These are phyloP conservation scores for Pemphredon lugubris DNA, from an alignment of 2,888 invertebrate species.

Conservation along the genomic window DNA sequence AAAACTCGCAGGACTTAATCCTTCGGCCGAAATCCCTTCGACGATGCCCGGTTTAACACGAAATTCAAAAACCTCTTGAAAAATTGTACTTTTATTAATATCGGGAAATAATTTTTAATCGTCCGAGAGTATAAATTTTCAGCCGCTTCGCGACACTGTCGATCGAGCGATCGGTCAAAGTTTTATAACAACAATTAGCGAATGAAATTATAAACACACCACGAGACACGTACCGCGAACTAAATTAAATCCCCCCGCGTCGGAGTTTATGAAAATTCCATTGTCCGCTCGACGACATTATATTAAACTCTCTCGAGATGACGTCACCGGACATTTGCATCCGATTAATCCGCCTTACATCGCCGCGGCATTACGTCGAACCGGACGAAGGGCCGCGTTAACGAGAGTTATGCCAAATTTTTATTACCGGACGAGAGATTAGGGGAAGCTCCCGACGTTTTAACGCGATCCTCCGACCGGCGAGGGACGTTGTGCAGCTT, in stretches of 20 bases:
- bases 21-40: slow-evolving; percentile 5
- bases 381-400: not conserved
- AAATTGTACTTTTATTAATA: not conserved
- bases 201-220: no score
- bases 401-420: slow-evolving; percentile 18
- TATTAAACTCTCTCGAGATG: slow-evolving; percentile 54
- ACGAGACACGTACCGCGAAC: no score
- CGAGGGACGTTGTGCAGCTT: slow-evolving; percentile 23
- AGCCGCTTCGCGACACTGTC: no score
- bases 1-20: slow-evolving; percentile 67
- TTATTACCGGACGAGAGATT: slow-evolving; percentile 28
- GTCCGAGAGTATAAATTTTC: no score
- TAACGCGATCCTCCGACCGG: slow-evolving; percentile 1
- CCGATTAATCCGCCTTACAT: slow-evolving; percentile 51
- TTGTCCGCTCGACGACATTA: slow-evolving; percentile 31
- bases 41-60: not conserved
- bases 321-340: slow-evolving; percentile 60
- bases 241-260: not conserved
- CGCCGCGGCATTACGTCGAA: not conserved
- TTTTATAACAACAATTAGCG: no score
- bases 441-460: slow-evolving; percentile 16
- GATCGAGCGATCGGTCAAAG: no score
- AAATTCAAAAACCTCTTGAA: not conserved
- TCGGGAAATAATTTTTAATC: no score
- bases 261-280: slow-evolving; percentile 13